These are phyloP conservation scores for Brachionus paranguensis DNA, from an alignment of 1,140 invertebrate species.

Conservation along the genomic window DNA sequence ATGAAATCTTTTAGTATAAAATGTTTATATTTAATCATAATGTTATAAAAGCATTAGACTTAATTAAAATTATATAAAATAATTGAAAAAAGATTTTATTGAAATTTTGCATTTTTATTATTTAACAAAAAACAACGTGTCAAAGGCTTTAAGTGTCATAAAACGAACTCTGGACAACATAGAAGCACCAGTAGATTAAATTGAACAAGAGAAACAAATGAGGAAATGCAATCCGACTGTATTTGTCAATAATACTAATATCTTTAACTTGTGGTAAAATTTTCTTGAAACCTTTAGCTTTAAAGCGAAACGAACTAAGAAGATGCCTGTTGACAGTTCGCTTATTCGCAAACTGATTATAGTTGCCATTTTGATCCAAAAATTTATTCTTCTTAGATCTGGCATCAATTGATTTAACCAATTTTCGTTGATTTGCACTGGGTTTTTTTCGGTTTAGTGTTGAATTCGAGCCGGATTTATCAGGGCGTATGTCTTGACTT, in stretches of 20 bases:
- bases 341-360: neutral
- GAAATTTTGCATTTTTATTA: neutral
- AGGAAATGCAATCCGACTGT: constrained; percentile 85
- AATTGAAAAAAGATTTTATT: neutral
- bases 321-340: neutral
- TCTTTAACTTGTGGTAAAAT: constrained; percentile 84
- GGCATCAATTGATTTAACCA: constrained; percentile 43
- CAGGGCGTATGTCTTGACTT: neutral
- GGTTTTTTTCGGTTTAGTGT: constrained; percentile 42
- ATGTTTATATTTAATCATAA: too few relatives aligned
- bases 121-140: neutral
- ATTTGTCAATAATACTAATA: constrained; percentile 93
- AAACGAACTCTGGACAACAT: constrained; percentile 52
- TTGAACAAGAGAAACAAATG: constrained; percentile 89
- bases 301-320: constrained; percentile 33
- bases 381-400: constrained; percentile 44
- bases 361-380: neutral
- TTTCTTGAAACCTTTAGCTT: constrained; percentile 47
- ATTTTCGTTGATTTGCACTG: neutral
- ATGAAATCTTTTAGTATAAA: too few relatives aligned
- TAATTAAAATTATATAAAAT: neutral
- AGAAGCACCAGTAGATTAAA: constrained; percentile 86
- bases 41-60: neutral
- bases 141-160: neutral
- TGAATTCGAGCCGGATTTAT: neutral